A percentile compares a stretch with the other conserved stretches of the same genome.
Evolutionary conservation across 2,888 invertebrate genomes (phyloP).

Genomic region (Chironomus riparius): DNA sequence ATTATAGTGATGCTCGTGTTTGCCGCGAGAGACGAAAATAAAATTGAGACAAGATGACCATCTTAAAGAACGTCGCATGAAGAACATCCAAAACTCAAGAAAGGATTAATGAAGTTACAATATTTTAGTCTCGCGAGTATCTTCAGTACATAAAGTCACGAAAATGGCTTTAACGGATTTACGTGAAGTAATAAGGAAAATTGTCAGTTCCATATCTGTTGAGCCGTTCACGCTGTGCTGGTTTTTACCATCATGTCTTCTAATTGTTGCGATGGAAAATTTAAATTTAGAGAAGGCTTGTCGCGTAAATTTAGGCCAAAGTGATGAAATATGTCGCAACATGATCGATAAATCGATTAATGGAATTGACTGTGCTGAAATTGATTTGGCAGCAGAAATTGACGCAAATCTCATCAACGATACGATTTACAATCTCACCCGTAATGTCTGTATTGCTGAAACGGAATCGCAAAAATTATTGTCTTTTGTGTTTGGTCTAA

Average conservation of each 20-base stretch:
- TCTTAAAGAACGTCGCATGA: neutral
- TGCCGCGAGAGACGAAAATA: neutral
- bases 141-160: neutral
- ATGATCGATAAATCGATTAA: slow-evolving; percentile 38
- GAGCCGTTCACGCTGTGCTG: slow-evolving; percentile 40
- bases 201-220: slow-evolving; percentile 29
- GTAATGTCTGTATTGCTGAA: slow-evolving; percentile 39
- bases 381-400: slow-evolving; percentile 31
- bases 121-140: neutral
- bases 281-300: slow-evolving; percentile 40
- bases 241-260: slow-evolving; percentile 30
- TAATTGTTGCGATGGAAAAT: slow-evolving; percentile 37
- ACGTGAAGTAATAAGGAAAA: neutral
- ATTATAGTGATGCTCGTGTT: no score
- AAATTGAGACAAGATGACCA: neutral
- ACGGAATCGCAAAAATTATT: slow-evolving; percentile 38
- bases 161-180: neutral
- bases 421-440: neutral
- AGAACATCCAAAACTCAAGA: neutral
- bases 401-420: neutral
- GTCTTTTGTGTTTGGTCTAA: slow-evolving; percentile 38
- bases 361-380: slow-evolving; percentile 37
- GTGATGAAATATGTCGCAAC: slow-evolving; percentile 35
- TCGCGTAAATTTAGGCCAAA: slow-evolving; percentile 37
- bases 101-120: neutral